Percentiles rank a stretch among this genome's conserved stretches.
These are phyloP conservation scores for Salticus scenicus DNA, from an alignment of 2,888 invertebrate species.

Conservation along the genomic window DNA sequence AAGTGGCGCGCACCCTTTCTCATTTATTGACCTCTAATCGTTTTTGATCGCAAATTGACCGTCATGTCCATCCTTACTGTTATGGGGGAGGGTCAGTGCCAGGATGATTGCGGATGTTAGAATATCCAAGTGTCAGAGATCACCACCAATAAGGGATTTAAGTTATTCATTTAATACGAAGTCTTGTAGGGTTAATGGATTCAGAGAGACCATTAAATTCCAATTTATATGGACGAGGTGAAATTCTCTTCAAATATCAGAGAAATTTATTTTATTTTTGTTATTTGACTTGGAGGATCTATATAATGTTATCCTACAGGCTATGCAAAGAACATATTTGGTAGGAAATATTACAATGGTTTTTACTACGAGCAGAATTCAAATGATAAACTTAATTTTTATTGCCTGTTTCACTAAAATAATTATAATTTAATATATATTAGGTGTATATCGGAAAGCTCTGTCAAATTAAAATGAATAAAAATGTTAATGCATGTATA, in stretches of 20 bases:
- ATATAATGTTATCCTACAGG: constrained; percentile 8
- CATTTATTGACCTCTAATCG: constrained; percentile 64
- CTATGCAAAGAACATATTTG: constrained; percentile 1
- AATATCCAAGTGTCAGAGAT: constrained; percentile 56
- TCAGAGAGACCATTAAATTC: constrained; percentile 60
- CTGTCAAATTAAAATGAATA: too few relatives aligned
- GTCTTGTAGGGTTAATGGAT: constrained; percentile 62
- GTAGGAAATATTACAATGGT: neutral
- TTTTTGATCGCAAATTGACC: constrained; percentile 49
- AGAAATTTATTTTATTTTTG: constrained; percentile 14
- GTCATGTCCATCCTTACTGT: constrained; percentile 5
- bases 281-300: neutral
- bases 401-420: too few relatives aligned
- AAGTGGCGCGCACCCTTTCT: constrained; percentile 34
- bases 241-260: constrained; percentile 21
- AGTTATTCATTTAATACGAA: constrained; percentile 63
- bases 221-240: constrained; percentile 54
- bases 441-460: too few relatives aligned
- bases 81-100: constrained; percentile 49
- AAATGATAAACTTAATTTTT: too few relatives aligned
- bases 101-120: constrained; percentile 42
- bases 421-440: too few relatives aligned
- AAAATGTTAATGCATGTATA: too few relatives aligned
- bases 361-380: too few relatives aligned
- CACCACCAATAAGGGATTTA: constrained; percentile 52